Conservation (phyloP, 2,113 vertebrate genomes). For the Pungitius pungitius region DNA sequence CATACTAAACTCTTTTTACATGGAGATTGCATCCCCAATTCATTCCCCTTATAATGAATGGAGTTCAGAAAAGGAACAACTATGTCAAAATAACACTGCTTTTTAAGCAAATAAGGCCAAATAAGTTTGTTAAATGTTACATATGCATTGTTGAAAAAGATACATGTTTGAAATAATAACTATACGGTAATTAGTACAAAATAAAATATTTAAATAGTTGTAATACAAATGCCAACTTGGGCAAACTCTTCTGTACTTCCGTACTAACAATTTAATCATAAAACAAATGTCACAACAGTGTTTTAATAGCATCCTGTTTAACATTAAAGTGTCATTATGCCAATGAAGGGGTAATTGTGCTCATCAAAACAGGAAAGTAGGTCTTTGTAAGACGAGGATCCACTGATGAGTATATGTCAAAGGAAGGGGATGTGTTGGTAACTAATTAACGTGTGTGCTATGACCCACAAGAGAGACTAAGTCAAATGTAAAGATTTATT, state of each 20-base stretch:
- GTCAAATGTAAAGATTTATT: neutral
- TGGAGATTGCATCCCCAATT: neutral
- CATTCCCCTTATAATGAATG: slow-evolving; percentile 12
- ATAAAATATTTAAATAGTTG: neutral
- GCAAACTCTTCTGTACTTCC: neutral
- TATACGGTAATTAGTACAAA: neutral
- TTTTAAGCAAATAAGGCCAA: neutral
- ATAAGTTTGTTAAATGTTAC: neutral
- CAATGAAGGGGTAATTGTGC: neutral
- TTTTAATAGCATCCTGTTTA: neutral
- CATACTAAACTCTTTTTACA: neutral
- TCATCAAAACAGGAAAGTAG: neutral
- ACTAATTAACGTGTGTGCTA: neutral
- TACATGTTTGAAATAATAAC: neutral
- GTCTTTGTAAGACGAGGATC: neutral
- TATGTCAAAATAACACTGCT: neutral
- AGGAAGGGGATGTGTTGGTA: neutral
- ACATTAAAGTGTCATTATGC: neutral
- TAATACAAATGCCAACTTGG: neutral
- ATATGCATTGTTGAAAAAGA: neutral
- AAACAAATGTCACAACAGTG: too few species aligned
- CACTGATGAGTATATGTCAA: neutral
- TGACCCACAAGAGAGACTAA: slow-evolving; percentile 5
- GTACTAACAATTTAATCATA: neutral
- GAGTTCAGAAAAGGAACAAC: neutral